These are phyloP conservation scores for Montipora efflorescens DNA, from an alignment of 64 coral and sea anemone genomes.

Conservation along the genomic window DNA sequence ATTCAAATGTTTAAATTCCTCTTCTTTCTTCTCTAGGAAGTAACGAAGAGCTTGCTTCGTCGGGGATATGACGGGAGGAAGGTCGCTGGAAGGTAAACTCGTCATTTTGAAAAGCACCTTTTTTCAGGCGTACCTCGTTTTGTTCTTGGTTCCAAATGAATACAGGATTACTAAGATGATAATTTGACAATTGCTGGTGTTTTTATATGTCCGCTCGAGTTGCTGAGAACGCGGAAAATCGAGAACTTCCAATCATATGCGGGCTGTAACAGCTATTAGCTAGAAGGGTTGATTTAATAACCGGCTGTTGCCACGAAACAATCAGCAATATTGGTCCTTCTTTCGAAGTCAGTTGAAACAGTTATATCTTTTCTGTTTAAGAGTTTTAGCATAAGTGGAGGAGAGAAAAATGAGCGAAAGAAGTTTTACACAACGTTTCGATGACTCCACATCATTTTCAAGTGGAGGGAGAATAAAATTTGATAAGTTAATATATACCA, in stretches of 20 bases:
- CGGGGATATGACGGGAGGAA: conserved; percentile 55
- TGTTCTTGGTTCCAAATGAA: not conserved
- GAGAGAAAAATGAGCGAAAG: too few species aligned
- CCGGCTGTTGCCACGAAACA: conserved; percentile 17
- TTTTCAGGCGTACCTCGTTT: not conserved
- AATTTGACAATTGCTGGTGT: not conserved
- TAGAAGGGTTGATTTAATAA: not conserved
- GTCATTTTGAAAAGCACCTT: conserved; percentile 56
- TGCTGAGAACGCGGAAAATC: not conserved
- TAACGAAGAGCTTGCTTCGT: conserved; percentile 67
- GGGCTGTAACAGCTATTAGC: too few species aligned
- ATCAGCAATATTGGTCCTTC: not conserved
- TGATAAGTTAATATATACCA: too few species aligned
- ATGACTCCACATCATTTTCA: too few species aligned
- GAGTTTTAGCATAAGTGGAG: too few species aligned
- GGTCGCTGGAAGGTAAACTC: conserved; percentile 36
- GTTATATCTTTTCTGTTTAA: too few species aligned
- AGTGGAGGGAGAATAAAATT: too few species aligned
- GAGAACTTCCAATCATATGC: too few species aligned
- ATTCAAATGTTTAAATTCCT: conserved; percentile 86
- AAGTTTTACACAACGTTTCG: too few species aligned
- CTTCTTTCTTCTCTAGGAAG: conserved; percentile 68
- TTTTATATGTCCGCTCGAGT: not conserved
- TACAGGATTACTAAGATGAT: not conserved
- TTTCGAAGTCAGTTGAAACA: too few species aligned